Evolutionary conservation across 2,113 vertebrate genomes (phyloP).

Genomic region (Passer montanus): DNA sequence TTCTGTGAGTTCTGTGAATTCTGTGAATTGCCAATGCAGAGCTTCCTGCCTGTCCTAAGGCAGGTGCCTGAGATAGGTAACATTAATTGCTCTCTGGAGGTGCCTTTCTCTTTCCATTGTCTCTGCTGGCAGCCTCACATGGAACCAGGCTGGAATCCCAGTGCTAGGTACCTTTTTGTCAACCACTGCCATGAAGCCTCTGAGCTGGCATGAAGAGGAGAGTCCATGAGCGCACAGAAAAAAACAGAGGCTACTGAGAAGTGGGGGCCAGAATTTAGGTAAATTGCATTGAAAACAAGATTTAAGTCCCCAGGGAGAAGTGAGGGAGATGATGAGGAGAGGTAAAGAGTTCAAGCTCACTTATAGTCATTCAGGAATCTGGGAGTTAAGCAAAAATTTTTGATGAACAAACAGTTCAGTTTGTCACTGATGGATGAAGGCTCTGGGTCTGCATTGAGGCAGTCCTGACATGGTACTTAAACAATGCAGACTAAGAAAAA

Average conservation of each 20-base stretch:
- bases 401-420: conserved; percentile 44
- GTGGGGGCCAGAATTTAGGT: background rate
- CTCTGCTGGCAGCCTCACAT: background rate
- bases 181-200: background rate
- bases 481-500: conserved; percentile 39
- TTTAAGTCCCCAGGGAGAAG: background rate
- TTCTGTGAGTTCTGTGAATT: background rate
- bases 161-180: background rate
- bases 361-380: conserved; percentile 9
- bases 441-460: conserved; percentile 37
- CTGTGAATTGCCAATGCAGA: background rate
- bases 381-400: conserved; percentile 42
- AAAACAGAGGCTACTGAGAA: background rate
- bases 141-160: background rate
- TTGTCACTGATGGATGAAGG: conserved; percentile 61
- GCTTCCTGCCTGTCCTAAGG: background rate
- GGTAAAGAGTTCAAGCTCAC: conserved; percentile 56
- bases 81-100: background rate
- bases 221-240: background rate
- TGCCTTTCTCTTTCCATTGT: background rate
- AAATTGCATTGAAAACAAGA: background rate
- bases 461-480: conserved; percentile 24
- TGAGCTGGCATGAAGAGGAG: background rate
- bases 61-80: background rate
- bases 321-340: conserved; percentile 5